phyloP scores from a whole-genome alignment of 1,140 invertebrate genomes.

The Pseudomyrmex sp. region DNA sequence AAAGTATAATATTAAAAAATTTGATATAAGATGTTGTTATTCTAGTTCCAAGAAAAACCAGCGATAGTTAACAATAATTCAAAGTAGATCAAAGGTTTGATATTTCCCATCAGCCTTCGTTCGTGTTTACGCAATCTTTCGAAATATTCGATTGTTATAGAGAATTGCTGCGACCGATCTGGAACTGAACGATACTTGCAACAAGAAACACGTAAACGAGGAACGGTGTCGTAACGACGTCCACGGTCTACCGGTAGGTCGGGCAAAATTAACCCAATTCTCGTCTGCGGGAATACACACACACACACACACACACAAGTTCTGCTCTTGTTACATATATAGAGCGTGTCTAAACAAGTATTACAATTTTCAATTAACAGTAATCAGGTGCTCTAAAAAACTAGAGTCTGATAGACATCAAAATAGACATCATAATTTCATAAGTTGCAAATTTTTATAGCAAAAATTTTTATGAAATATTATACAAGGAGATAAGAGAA shows the following conservation, averaged over 20 bases:
- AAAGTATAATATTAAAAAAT: not conserved
- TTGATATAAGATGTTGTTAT: constrained; percentile 5
- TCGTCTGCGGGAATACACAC: not conserved
- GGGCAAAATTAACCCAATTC: constrained; percentile 25
- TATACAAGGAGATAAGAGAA: not conserved
- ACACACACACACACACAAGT: not conserved
- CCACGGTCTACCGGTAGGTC: constrained; percentile 9
- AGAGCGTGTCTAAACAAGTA: not conserved
- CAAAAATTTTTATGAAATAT: not conserved
- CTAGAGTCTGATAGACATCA: not conserved
- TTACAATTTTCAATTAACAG: constrained; percentile 27
- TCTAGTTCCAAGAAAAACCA: not conserved
- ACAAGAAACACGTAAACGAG: constrained; percentile 49
- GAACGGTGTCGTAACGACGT: constrained; percentile 10
- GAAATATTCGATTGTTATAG: constrained; percentile 46
- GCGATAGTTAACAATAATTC: constrained; percentile 15
- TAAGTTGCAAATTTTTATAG: not conserved
- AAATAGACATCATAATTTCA: not conserved
- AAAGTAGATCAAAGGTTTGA: constrained; percentile 5
- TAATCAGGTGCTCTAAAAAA: not conserved
- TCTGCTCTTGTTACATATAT: not conserved
- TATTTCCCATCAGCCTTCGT: constrained; percentile 31
- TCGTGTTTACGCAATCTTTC: constrained; percentile 31
- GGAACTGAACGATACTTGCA: constrained; percentile 27
- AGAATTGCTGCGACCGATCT: constrained; percentile 22